These are phyloP conservation scores for Spisula solida DNA, from an alignment of 2,888 invertebrate genomes.

Conservation along the genomic window DNA sequence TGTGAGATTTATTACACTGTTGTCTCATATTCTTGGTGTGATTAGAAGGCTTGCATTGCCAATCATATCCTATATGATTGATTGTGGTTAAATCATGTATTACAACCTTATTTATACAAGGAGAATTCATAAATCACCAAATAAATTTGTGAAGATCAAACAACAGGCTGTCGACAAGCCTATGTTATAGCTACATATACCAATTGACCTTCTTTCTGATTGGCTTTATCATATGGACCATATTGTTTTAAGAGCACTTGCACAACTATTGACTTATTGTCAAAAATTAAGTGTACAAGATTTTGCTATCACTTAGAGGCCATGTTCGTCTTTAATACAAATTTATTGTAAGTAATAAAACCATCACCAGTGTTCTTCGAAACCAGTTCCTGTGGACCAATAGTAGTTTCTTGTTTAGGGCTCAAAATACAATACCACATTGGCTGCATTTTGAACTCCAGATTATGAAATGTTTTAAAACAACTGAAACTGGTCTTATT, in stretches of 20 bases:
- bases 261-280: neutral
- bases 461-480: too few relatives aligned
- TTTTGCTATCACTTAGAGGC: neutral
- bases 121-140: neutral
- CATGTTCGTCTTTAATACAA: neutral
- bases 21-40: neutral
- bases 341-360: neutral
- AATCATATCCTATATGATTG: neutral
- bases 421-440: too few relatives aligned
- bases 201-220: neutral
- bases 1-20: neutral
- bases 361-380: neutral
- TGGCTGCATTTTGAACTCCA: too few relatives aligned
- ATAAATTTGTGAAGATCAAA: slow-evolving; percentile 4
- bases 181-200: neutral
- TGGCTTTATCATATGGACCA: neutral
- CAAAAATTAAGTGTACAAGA: neutral
- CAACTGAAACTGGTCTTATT: too few relatives aligned
- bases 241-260: slow-evolving; percentile 12
- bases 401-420: too few relatives aligned
- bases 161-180: neutral
- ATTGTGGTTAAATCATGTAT: neutral
- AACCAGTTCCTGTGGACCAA: too few relatives aligned
- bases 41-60: neutral
- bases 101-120: neutral